Percentiles rank a stretch among this genome's conserved stretches.
These are phyloP conservation scores for Heteromyza rotundicornis DNA, from an alignment of 2,888 invertebrate species.

Conservation along the genomic window DNA sequence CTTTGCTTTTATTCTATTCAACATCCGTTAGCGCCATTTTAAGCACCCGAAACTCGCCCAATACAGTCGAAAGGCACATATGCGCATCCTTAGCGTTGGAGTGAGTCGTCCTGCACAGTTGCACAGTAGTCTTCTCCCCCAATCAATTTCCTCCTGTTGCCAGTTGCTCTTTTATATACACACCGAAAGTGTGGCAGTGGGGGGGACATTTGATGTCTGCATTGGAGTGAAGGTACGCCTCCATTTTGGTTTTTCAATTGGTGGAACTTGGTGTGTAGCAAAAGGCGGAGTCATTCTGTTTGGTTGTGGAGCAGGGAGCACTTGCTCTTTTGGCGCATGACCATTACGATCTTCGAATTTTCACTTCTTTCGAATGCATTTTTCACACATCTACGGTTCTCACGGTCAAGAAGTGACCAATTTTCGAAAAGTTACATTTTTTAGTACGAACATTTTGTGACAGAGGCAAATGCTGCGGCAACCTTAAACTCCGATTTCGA, in stretches of 20 bases:
- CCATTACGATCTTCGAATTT: not conserved
- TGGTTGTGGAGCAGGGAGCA: not conserved
- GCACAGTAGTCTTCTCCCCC: constrained; percentile 29
- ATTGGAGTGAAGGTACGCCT: not conserved
- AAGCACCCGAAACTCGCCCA: not conserved
- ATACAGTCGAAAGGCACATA: constrained; percentile 51
- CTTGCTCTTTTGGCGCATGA: not conserved
- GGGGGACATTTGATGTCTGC: not conserved
- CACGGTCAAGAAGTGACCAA: too few species aligned
- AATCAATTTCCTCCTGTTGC: constrained; percentile 40
- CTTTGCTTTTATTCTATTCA: not conserved
- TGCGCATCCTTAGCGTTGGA: constrained; percentile 47
- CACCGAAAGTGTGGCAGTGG: not conserved
- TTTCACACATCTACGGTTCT: too few species aligned
- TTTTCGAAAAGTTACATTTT: too few species aligned
- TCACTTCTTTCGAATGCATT: not conserved
- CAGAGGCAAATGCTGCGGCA: too few species aligned
- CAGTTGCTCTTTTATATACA: not conserved
- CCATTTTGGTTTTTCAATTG: constrained; percentile 3
- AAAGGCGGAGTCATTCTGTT: too few species aligned
- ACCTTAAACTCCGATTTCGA: too few species aligned
- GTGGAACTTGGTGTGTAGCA: too few species aligned
- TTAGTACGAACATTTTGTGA: too few species aligned
- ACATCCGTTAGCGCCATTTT: not conserved
- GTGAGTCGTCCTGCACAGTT: constrained; percentile 26